Conservation (phyloP, 2,797 vertebrate genomes). For the Phrynocephalus forsythii region DNA sequence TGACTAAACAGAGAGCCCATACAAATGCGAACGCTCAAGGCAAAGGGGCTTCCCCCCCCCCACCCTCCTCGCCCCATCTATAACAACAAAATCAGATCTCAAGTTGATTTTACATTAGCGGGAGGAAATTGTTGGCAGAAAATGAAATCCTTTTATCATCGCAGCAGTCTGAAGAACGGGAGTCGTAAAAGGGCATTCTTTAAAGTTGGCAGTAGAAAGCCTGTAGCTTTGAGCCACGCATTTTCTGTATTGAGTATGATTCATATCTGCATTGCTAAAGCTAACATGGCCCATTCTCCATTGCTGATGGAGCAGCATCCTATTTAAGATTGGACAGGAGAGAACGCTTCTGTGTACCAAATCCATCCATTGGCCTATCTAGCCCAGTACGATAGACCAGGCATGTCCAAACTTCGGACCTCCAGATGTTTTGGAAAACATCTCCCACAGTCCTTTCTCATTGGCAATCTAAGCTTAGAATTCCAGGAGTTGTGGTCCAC, state of each 20-base stretch:
- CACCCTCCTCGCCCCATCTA: constrained; percentile 24
- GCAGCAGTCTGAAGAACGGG: constrained; percentile 43
- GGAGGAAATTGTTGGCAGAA: constrained; percentile 60
- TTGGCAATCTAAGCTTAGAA: too few species aligned
- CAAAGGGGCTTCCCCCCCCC: constrained; percentile 37
- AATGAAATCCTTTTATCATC: constrained; percentile 56
- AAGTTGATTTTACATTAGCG: constrained; percentile 57
- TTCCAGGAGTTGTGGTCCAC: too few species aligned
- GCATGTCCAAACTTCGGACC: too few species aligned
- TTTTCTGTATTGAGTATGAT: constrained; percentile 37
- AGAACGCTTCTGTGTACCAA: too few species aligned
- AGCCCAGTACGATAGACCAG: too few species aligned
- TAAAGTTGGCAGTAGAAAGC: constrained; percentile 46
- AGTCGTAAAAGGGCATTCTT: constrained; percentile 48
- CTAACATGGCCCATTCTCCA: not conserved
- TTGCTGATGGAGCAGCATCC: not conserved
- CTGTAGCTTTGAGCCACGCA: constrained; percentile 30
- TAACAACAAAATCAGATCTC: constrained; percentile 60
- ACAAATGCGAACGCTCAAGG: constrained; percentile 69
- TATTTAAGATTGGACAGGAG: not conserved
- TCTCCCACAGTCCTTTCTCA: too few species aligned
- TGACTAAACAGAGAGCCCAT: constrained; percentile 70
- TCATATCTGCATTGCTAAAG: not conserved
- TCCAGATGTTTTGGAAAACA: too few species aligned
- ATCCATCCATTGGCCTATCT: too few species aligned